phyloP scores from a whole-genome alignment of 2,113 vertebrate species.

The Bubalus kerabau region DNA sequence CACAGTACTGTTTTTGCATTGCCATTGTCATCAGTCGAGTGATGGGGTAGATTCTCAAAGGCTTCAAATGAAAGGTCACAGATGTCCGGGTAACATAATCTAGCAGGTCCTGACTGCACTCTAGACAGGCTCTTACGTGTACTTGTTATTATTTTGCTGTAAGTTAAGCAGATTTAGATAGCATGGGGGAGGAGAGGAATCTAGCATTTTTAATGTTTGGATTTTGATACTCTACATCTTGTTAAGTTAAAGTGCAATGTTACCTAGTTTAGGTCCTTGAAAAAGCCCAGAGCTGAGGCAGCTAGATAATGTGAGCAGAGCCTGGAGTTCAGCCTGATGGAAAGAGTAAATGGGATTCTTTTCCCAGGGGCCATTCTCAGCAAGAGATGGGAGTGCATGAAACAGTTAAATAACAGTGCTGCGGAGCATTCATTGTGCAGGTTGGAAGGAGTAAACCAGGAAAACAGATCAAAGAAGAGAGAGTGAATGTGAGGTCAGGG shows the following conservation, averaged over 20 bases:
- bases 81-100: conserved; percentile 40
- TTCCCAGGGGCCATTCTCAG: not conserved
- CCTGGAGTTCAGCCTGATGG: not conserved
- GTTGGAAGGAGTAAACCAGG: not conserved
- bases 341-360: not conserved
- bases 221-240: not conserved
- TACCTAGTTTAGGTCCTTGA: not conserved
- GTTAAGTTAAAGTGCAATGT: not conserved
- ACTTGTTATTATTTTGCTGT: conserved; percentile 11
- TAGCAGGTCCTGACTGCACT: not conserved
- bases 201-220: conserved; percentile 13
- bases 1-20: conserved; percentile 1
- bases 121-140: not conserved
- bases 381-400: not conserved
- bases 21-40: conserved; percentile 16
- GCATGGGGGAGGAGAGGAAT: not conserved
- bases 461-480: not conserved
- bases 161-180: conserved; percentile 18
- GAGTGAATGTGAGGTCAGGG: not conserved
- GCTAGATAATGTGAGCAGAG: not conserved
- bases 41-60: conserved; percentile 20
- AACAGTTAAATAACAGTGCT: not conserved
- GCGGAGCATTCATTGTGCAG: not conserved
- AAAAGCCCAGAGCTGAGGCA: not conserved
- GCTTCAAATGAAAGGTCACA: conserved; percentile 47